Evolutionary conservation across 2,113 vertebrate genomes (phyloP).

Genomic region (Callocephalon fimbriatum): DNA sequence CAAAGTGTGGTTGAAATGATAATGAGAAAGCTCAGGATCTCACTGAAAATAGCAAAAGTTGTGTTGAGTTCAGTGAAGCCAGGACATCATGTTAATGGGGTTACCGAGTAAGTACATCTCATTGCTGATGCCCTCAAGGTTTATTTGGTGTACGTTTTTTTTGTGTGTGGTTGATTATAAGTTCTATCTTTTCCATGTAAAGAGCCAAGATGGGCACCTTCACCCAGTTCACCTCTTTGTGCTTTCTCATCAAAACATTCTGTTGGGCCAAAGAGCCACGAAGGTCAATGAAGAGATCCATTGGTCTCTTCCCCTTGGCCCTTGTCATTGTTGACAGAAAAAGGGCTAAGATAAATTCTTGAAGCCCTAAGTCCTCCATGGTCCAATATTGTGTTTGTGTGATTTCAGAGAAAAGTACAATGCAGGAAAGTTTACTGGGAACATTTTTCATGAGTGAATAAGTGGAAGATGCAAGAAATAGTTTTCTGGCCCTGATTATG

Average conservation of each 20-base stretch:
- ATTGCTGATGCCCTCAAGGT: neutral
- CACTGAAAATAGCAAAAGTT: neutral
- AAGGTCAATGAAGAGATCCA: neutral
- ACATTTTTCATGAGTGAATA: neutral
- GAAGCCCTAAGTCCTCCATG: neutral
- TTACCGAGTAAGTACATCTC: neutral
- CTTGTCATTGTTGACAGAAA: neutral
- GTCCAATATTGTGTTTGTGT: neutral
- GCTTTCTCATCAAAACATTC: neutral
- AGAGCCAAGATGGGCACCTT: neutral
- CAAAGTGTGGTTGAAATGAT: neutral
- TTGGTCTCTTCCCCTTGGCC: neutral
- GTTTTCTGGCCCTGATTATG: neutral
- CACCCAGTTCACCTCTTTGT: neutral
- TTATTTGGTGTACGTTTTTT: neutral
- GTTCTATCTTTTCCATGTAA: neutral
- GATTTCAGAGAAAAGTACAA: neutral
- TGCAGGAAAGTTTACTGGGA: neutral
- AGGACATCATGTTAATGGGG: neutral
- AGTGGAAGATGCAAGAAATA: neutral
- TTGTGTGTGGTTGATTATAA: neutral
- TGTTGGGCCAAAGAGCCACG: neutral
- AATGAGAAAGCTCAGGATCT: neutral
- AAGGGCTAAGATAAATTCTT: neutral
- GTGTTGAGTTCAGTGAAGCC: neutral